Percentiles rank a stretch among this genome's conserved stretches.
Evolutionary conservation across 2,888 invertebrate genomes (phyloP).

Genomic region (Drosophila mimetica): DNA sequence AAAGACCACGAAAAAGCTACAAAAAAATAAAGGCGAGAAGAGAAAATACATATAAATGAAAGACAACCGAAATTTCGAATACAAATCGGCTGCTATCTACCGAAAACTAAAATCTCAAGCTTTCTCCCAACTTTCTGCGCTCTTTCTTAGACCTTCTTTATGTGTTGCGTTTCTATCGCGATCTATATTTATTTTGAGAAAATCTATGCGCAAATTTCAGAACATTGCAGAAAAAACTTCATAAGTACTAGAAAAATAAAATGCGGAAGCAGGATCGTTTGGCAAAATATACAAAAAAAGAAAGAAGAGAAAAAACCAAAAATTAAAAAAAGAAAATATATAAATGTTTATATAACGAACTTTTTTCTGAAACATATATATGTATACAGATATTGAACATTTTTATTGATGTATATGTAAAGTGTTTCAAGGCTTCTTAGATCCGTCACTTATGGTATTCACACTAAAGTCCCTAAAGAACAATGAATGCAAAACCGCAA

Average conservation of each 20-base stretch:
- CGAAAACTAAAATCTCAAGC: conserved; percentile 23
- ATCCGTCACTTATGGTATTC: conserved; percentile 65
- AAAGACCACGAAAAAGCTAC: conserved; percentile 43
- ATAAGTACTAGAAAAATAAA: conserved; percentile 57
- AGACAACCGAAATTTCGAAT: conserved; percentile 23
- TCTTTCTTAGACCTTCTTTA: conserved; percentile 42
- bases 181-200: conserved; percentile 63
- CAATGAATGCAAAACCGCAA: conserved; percentile 32
- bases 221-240: conserved; percentile 57
- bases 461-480: conserved; percentile 42
- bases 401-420: conserved; percentile 61
- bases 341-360: conserved; percentile 31
- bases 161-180: conserved; percentile 43
- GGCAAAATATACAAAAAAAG: conserved; percentile 75
- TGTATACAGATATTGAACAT: conserved; percentile 43
- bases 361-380: conserved; percentile 39
- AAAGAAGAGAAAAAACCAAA: conserved; percentile 45
- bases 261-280: conserved; percentile 84
- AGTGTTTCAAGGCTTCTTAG: conserved; percentile 63
- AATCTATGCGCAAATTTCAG: conserved; percentile 59
- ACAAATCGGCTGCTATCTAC: conserved; percentile 44
- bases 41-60: conserved; percentile 45
- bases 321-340: conserved; percentile 31
- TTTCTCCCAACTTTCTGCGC: conserved; percentile 53
- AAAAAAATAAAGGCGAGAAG: conserved; percentile 56